These are phyloP conservation scores for Caerostris extrusa DNA, from an alignment of 1,140 invertebrate genomes.

Conservation along the genomic window DNA sequence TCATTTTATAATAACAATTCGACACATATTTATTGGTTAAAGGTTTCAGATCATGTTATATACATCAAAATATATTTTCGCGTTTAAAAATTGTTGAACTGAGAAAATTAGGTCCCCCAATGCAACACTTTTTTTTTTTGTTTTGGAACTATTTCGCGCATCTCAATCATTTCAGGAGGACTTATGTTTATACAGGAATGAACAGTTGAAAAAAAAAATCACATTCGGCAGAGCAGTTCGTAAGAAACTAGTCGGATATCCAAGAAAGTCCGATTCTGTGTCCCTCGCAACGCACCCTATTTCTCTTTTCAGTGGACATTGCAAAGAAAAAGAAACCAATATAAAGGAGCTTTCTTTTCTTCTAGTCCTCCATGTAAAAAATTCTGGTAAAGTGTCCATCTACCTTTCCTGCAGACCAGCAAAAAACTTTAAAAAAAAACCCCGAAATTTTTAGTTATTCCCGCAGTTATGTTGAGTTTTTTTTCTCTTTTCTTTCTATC, in stretches of 20 bases:
- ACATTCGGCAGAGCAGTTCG: too few relatives aligned
- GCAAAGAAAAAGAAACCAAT: not conserved
- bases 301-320: not conserved
- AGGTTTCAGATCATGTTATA: too few relatives aligned
- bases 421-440: not conserved
- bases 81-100: too few relatives aligned
- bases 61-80: too few relatives aligned
- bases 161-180: too few relatives aligned
- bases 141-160: too few relatives aligned
- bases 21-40: too few relatives aligned
- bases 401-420: conserved; percentile 3
- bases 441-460: conserved; percentile 44
- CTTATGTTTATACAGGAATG: too few relatives aligned
- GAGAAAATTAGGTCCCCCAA: too few relatives aligned
- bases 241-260: not conserved
- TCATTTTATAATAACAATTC: too few relatives aligned
- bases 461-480: conserved; percentile 6
- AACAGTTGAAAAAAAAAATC: too few relatives aligned
- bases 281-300: not conserved
- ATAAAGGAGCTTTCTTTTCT: not conserved
- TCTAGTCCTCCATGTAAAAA: not conserved
- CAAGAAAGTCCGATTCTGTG: not conserved
- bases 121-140: too few relatives aligned
- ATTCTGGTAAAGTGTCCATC: conserved; percentile 42
- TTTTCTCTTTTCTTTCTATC: not conserved